Evolutionary conservation across 2,113 vertebrate genomes (phyloP).

Genomic region (Cryptotis parvus): DNA sequence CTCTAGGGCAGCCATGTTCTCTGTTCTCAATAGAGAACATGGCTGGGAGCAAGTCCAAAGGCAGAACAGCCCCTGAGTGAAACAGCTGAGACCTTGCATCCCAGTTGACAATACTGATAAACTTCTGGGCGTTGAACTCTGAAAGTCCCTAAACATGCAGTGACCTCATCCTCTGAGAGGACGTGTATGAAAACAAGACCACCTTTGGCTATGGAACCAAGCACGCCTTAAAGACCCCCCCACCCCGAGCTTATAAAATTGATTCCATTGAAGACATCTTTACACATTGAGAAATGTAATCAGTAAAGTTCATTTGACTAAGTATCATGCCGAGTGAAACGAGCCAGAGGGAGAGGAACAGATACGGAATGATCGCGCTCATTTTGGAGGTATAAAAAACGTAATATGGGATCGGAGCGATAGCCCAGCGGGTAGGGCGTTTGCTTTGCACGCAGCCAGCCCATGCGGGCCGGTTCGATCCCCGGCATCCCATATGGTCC

Average conservation of each 20-base stretch:
- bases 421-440: too few species aligned
- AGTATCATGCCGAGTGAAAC: too few species aligned
- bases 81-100: slow-evolving; percentile 13
- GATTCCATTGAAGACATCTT: background rate
- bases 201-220: background rate
- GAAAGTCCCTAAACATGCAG: background rate
- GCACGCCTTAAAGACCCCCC: background rate
- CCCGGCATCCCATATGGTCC: too few species aligned
- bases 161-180: background rate
- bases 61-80: background rate
- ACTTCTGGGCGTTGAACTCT: background rate
- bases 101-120: background rate
- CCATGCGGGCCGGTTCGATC: too few species aligned
- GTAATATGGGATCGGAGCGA: too few species aligned
- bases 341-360: too few species aligned
- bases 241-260: background rate
- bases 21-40: too few species aligned
- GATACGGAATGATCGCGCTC: too few species aligned
- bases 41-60: slow-evolving; percentile 39
- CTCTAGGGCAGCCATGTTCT: slow-evolving; percentile 25
- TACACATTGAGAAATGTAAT: background rate
- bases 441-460: too few species aligned
- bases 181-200: too few species aligned
- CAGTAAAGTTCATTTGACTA: background rate
- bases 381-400: too few species aligned